Conservation (phyloP, 2,113 vertebrate genomes). For the Ramphastos sulfuratus region DNA sequence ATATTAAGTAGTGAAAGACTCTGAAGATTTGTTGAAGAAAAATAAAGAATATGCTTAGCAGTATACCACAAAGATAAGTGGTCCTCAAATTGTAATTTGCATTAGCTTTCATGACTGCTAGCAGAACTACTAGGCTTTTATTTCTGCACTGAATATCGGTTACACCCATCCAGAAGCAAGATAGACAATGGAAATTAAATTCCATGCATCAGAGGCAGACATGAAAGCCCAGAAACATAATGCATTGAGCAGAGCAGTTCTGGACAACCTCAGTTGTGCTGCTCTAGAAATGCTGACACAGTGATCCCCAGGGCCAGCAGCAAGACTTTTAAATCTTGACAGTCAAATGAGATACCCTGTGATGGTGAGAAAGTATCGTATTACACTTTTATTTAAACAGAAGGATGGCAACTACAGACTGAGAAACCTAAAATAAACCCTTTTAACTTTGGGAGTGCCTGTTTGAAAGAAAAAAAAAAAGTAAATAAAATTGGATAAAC, state of each 20-base stretch:
- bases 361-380: neutral
- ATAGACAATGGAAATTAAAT: neutral
- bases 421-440: neutral
- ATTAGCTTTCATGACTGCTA: neutral
- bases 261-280: neutral
- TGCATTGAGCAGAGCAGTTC: neutral
- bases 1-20: neutral
- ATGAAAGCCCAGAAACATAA: neutral
- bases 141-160: neutral
- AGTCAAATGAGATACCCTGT: neutral
- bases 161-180: neutral
- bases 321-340: neutral
- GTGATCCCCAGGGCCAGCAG: neutral
- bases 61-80: neutral
- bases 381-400: neutral
- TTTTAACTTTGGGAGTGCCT: neutral
- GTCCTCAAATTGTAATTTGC: neutral
- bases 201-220: neutral
- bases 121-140: neutral
- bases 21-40: neutral
- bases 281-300: neutral
- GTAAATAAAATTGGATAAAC: neutral
- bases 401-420: neutral
- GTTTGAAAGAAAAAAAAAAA: neutral
- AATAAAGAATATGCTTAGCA: neutral